Evolutionary conservation across 30 jellyfish, hydroid and myxozoan genomes (phyloP), one percentile per base, ranked within the genome.

Genomic region (Pelagia noctiluca): DNA sequence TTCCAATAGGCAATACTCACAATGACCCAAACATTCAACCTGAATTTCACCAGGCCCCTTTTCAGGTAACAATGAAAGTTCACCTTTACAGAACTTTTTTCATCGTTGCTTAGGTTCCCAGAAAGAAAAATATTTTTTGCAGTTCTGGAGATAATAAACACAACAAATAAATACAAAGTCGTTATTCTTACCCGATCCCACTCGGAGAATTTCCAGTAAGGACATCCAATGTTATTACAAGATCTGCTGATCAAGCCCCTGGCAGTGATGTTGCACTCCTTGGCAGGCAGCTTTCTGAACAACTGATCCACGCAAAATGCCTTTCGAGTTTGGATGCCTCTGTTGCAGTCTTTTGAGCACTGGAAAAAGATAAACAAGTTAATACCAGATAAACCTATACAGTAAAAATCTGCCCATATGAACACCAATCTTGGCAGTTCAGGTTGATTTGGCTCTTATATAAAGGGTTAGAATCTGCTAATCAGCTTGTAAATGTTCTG

Each of bases 181-280:
- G n/a, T 5, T 52, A 19, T 30, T 31, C 96, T 85, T 53, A 92
- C 98, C 95, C 83, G 57, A 10, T 89, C 64, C 98, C 98, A 92
- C 33, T 90, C 98, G 1, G 94, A 90, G 5, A 91, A 71, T 50
- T 92, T 85, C 98, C 98, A 92, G 47, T 86, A 85, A n/a, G 99
- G 97, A 66, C 99, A 94, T 10, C 92, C 96, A 54, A 57, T 37
- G 50, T 87, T 86, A 42, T 94, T 94, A 63, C 99, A 94, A 22
- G 93, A 35, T 57, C 96, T 71, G 31, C 34, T 38, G 28, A 88
- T 78, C n/a, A 71, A 53, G 25, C 85, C 91, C 37, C 50, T 35
- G 33, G 67, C 64, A 2, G 90, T 63, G 19, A 36, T 19, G 49
- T 88, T 77, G 87, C 99, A 94, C 35, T 88, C 78, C n/a, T 37